Evolutionary conservation across 1,140 invertebrate genomes (phyloP).

Genomic region (Wasmannia auropunctata): DNA sequence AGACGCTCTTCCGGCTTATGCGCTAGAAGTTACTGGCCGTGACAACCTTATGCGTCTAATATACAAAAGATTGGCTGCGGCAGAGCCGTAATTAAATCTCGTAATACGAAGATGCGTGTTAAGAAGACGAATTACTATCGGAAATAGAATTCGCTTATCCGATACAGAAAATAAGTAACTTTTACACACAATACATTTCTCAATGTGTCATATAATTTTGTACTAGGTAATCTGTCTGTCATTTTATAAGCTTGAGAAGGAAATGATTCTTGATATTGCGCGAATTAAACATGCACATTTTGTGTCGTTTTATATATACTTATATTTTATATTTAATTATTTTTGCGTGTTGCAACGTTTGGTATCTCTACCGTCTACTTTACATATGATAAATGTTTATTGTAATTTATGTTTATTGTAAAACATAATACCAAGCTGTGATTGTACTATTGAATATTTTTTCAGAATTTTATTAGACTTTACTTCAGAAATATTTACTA

Average conservation of each 20-base stretch:
- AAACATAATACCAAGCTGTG: neutral
- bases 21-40: conserved; percentile 47
- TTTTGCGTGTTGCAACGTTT: neutral
- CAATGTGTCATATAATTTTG: neutral
- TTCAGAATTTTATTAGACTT: neutral
- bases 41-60: conserved; percentile 45
- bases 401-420: neutral
- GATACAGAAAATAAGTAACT: neutral
- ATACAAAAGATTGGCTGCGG: conserved; percentile 27
- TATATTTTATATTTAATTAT: conserved; percentile 1
- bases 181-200: neutral
- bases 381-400: neutral
- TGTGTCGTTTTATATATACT: neutral
- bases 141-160: neutral
- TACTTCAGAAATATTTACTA: neutral
- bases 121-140: conserved; percentile 4
- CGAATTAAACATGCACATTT: neutral
- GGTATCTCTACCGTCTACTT: neutral
- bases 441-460: neutral
- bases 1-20: conserved; percentile 49
- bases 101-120: conserved; percentile 20
- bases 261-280: neutral
- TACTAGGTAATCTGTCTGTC: neutral
- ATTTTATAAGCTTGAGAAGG: neutral
- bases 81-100: conserved; percentile 39